Percentiles rank a stretch among this genome's conserved stretches.
phyloP scores from a whole-genome alignment of 2,113 vertebrate genomes.

The Lycaon pictus region DNA sequence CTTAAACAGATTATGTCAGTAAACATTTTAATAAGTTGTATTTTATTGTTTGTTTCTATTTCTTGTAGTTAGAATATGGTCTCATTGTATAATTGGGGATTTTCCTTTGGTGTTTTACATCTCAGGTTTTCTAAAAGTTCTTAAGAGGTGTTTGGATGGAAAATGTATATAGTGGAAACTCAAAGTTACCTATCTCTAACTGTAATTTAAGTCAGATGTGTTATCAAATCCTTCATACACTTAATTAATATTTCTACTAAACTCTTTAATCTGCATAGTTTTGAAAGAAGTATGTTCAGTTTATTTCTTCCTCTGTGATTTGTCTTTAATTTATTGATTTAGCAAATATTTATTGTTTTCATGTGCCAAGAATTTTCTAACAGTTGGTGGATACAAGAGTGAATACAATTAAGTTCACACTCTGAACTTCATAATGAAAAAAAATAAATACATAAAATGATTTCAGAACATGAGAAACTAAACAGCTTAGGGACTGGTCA shows the following conservation, averaged over 20 bases:
- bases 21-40: not conserved
- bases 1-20: not conserved
- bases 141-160: not conserved
- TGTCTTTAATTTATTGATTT: not conserved
- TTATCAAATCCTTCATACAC: not conserved
- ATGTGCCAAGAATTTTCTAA: not conserved
- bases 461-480: not conserved
- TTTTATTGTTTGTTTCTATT: not conserved
- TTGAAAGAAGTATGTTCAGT: not conserved
- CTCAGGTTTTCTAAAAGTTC: not conserved
- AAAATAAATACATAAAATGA: not conserved
- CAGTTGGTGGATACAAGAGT: not conserved
- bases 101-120: not conserved
- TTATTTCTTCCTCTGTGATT: not conserved
- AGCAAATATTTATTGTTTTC: conserved; percentile 13
- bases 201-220: not conserved
- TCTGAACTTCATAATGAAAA: not conserved
- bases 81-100: not conserved
- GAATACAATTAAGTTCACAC: not conserved
- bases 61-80: not conserved
- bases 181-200: not conserved
- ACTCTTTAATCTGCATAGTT: not conserved
- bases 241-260: not conserved
- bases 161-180: not conserved
- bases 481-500: not conserved